Percentiles rank a stretch among this genome's conserved stretches.
Conservation (phyloP, 2,797 vertebrate genomes). For the Calcarius lapponicus region DNA sequence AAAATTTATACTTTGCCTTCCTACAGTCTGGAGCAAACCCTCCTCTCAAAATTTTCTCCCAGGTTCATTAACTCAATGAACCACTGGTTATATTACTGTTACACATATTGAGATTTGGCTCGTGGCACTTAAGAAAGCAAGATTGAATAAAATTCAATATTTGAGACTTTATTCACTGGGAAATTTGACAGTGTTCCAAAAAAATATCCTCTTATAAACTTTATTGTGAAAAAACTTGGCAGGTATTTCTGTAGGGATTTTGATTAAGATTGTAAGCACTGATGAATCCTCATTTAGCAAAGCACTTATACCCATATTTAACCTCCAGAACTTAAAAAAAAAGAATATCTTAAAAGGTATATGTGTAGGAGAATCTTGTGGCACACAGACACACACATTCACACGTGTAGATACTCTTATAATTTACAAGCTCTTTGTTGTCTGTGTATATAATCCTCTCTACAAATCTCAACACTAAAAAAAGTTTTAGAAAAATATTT, state of each 20-base stretch:
- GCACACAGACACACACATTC: not conserved
- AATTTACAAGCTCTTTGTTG: not conserved
- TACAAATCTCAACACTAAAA: not conserved
- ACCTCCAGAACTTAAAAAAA: not conserved
- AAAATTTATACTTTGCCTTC: not conserved
- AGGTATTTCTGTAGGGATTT: not conserved
- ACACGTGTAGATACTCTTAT: rapidly evolving
- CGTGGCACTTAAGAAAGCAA: not conserved
- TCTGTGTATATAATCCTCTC: not conserved
- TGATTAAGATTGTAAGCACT: not conserved
- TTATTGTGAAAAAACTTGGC: not conserved
- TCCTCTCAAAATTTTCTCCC: not conserved
- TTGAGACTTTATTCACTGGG: not conserved
- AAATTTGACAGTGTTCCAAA: not conserved
- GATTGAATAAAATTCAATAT: not conserved
- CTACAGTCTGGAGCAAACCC: not conserved
- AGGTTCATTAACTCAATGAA: not conserved
- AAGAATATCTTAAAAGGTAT: not conserved
- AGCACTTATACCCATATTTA: not conserved
- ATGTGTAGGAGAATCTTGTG: not conserved
- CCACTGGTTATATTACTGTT: not conserved
- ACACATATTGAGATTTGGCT: not conserved
- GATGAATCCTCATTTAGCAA: not conserved
- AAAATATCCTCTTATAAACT: not conserved
- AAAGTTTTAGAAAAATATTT: not conserved